These are phyloP conservation scores for Drepana arcuata DNA, from an alignment of 1,140 invertebrate species.

Conservation along the genomic window DNA sequence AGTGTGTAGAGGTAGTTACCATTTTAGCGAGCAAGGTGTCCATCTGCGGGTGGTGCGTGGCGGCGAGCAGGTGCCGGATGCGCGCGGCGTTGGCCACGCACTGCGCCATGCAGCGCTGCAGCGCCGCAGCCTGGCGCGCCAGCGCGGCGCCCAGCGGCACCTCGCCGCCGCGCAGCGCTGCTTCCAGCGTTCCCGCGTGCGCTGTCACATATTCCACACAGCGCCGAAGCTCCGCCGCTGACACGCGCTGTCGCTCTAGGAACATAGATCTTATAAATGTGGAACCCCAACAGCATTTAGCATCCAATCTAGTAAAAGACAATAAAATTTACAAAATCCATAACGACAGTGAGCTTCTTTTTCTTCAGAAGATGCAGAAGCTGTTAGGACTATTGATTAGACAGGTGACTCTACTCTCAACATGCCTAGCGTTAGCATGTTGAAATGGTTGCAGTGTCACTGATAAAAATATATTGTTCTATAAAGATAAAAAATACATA, in stretches of 20 bases:
- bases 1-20: conserved; percentile 26
- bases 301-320: no score
- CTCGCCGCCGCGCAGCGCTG: conserved; percentile 38
- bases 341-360: no score
- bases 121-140: conserved; percentile 46
- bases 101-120: conserved; percentile 62
- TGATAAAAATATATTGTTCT: no score
- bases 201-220: conserved; percentile 59
- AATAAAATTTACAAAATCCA: no score
- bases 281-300: no score
- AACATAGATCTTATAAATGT: no score
- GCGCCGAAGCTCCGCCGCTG: conserved; percentile 47
- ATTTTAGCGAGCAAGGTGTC: conserved; percentile 60
- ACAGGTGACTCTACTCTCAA: no score
- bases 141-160: conserved; percentile 44
- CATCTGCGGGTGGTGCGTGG: conserved; percentile 57
- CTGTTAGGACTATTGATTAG: no score
- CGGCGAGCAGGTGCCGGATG: conserved; percentile 45
- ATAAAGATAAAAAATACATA: no score
- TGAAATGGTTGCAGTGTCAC: no score
- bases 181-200: conserved; percentile 53
- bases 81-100: conserved; percentile 54
- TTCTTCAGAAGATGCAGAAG: no score
- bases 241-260: conserved; percentile 49
- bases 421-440: no score